Conservation (phyloP, 2,888 invertebrate species). For the Neoaliturus tenellus region DNA sequence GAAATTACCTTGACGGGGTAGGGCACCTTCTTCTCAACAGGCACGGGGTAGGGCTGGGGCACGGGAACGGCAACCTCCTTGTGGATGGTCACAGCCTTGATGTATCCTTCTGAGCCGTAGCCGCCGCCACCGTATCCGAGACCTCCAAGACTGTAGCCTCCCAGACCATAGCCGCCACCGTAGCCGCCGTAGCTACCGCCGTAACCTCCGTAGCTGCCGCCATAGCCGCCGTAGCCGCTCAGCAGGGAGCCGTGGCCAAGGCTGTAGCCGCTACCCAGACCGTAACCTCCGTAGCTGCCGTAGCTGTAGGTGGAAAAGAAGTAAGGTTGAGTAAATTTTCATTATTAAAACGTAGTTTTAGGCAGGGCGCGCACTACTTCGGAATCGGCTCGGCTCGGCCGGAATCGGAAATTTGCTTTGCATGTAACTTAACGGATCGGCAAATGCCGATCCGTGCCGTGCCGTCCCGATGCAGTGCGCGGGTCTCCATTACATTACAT, state of each 20-base stretch:
- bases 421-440: too few relatives aligned
- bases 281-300: constrained; percentile 47
- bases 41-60: constrained; percentile 68
- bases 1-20: constrained; percentile 68
- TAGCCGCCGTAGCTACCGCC: constrained; percentile 48
- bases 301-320: not conserved
- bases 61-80: constrained; percentile 66
- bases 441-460: too few relatives aligned
- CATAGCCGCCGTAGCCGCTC: constrained; percentile 51
- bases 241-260: not conserved
- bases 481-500: too few relatives aligned
- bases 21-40: constrained; percentile 66
- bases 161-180: constrained; percentile 50
- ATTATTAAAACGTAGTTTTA: too few relatives aligned
- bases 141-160: constrained; percentile 42
- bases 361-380: too few relatives aligned
- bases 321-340: too few relatives aligned
- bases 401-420: too few relatives aligned
- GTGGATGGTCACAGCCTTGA: constrained; percentile 65
- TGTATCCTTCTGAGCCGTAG: constrained; percentile 56
- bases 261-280: constrained; percentile 19
- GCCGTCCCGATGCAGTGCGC: too few relatives aligned
- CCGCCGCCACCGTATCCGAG: constrained; percentile 56
- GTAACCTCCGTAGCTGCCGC: constrained; percentile 3
- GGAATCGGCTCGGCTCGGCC: too few relatives aligned